Conservation (phyloP, 1,140 invertebrate genomes). For the Drosophila subpulchrella region DNA sequence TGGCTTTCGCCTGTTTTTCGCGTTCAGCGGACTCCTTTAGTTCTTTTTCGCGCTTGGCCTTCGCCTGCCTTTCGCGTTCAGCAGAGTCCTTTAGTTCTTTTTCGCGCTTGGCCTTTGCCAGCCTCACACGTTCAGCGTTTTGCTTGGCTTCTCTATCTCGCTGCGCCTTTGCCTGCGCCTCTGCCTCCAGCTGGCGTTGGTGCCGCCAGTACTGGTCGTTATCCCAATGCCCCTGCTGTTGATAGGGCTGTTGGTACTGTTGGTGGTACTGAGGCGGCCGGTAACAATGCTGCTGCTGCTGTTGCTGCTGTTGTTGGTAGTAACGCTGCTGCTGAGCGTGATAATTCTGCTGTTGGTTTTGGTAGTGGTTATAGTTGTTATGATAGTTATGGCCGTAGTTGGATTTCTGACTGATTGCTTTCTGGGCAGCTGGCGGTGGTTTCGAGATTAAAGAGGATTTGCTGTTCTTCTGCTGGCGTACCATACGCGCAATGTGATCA, state of each 20-base stretch:
- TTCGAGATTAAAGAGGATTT: not conserved
- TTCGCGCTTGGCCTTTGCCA: constrained; percentile 7
- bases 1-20: not conserved
- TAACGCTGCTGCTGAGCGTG: not conserved
- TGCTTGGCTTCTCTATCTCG: constrained; percentile 22
- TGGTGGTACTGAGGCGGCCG: not conserved
- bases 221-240: not conserved
- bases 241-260: too few species aligned
- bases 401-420: not conserved
- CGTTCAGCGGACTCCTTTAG: not conserved
- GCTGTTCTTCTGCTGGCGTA: constrained; percentile 48
- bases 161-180: not conserved
- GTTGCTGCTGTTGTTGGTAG: not conserved
- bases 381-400: not conserved
- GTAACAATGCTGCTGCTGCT: not conserved
- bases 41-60: constrained; percentile 11
- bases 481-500: constrained; percentile 71
- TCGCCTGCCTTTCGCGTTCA: not conserved
- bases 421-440: not conserved
- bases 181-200: not conserved
- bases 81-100: not conserved
- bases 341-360: not conserved
- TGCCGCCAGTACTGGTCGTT: not conserved
- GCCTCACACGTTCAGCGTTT: not conserved
- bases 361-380: constrained; percentile 1